phyloP scores from a whole-genome alignment of 2,888 invertebrate genomes.

The Melieria crassipennis region DNA sequence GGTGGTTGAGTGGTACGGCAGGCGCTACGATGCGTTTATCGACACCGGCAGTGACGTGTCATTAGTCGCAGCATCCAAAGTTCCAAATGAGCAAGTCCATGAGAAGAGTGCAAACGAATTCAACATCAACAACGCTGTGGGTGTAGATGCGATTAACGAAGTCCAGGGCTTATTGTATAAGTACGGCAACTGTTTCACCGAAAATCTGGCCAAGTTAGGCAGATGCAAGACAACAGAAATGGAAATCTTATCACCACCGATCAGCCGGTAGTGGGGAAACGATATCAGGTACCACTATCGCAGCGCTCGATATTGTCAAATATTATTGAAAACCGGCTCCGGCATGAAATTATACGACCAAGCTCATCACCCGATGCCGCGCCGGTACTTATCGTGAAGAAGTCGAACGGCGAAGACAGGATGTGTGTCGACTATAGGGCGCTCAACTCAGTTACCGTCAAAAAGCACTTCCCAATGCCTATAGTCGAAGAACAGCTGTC shows the following conservation, averaged over 20 bases:
- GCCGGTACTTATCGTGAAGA: conserved; percentile 11
- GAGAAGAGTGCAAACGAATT: not conserved
- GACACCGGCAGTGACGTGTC: conserved; percentile 18
- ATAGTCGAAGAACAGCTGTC: not conserved
- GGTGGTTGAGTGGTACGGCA: conserved; percentile 8
- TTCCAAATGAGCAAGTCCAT: conserved; percentile 27
- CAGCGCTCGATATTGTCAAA: conserved; percentile 14
- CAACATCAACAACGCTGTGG: not conserved
- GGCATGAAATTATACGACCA: conserved; percentile 32
- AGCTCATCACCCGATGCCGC: conserved; percentile 22
- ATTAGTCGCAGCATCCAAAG: conserved; percentile 7
- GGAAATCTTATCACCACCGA: conserved; percentile 34
- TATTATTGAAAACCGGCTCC: conserved; percentile 28
- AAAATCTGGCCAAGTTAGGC: conserved; percentile 29
- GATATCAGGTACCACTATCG: conserved; percentile 35
- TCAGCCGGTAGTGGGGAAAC: conserved; percentile 37
- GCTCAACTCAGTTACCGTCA: no score
- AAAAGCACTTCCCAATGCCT: no score
- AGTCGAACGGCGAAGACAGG: conserved; percentile 27
- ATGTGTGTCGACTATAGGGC: conserved; percentile 15
- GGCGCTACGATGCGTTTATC: not conserved
- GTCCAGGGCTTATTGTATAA: conserved; percentile 16
- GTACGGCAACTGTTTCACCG: conserved; percentile 31
- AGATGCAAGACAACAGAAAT: conserved; percentile 37
- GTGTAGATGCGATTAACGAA: not conserved